Percentiles rank a stretch among this genome's conserved stretches.
Evolutionary conservation across 2,888 invertebrate genomes (phyloP).

Genomic region (Tanytarsus gracilentus): DNA sequence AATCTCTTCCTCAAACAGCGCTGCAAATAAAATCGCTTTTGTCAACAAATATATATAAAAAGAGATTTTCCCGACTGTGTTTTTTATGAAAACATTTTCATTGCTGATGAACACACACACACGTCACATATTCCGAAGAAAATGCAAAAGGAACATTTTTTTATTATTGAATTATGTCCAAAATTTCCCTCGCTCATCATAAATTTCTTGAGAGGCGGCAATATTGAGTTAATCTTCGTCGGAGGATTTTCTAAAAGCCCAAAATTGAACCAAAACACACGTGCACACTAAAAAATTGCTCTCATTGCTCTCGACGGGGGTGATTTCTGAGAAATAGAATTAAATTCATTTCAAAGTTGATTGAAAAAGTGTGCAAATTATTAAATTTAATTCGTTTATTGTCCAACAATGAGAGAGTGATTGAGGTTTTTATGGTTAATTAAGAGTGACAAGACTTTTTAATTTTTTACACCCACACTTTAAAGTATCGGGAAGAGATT

Average conservation of each 20-base stretch:
- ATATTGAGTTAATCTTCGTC: slow-evolving; percentile 20
- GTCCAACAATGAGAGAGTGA: too few species aligned
- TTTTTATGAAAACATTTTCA: slow-evolving; percentile 22
- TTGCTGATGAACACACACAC: neutral
- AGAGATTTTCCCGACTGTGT: neutral
- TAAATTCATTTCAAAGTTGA: too few species aligned
- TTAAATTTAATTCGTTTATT: too few species aligned
- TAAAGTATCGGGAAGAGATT: too few species aligned
- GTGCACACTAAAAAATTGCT: neutral
- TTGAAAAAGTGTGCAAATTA: slow-evolving; percentile 23
- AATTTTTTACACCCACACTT: too few species aligned
- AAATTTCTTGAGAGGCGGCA: neutral
- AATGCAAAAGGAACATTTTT: too few species aligned
- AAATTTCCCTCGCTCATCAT: neutral
- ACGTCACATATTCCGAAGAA: too few species aligned
- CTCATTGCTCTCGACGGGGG: slow-evolving; percentile 4
- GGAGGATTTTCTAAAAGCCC: slow-evolving; percentile 9
- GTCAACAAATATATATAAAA: slow-evolving; percentile 4
- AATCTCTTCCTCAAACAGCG: slow-evolving; percentile 27
- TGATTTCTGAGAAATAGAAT: too few species aligned
- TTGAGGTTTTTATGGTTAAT: too few species aligned
- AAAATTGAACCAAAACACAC: slow-evolving; percentile 27
- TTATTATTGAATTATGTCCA: neutral
- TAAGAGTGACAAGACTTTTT: too few species aligned
- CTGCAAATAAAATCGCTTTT: slow-evolving; percentile 13